A percentile compares a stretch with the other conserved stretches of the same genome.
phyloP scores from a whole-genome alignment of 2,888 invertebrate genomes.

The Crossocerus cetratus region DNA sequence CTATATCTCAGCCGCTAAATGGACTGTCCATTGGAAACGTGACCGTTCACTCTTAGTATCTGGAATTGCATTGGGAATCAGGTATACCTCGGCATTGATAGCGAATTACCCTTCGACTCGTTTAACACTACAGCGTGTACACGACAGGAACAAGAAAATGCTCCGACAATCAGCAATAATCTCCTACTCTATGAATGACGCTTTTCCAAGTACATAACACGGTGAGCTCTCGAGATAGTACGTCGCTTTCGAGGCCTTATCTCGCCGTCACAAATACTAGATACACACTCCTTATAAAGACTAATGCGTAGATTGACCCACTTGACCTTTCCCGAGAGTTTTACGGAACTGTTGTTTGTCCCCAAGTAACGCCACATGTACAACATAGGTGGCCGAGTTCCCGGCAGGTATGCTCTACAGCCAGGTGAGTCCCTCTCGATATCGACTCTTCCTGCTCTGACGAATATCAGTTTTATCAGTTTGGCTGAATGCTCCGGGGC shows the following conservation, averaged over 20 bases:
- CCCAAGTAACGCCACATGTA: no score
- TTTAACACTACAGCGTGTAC: neutral
- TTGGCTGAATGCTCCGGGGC: no score
- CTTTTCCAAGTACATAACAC: slow-evolving; percentile 28
- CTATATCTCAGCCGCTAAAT: neutral
- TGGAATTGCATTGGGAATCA: neutral
- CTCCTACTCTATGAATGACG: slow-evolving; percentile 18
- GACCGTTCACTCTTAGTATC: no score
- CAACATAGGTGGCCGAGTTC: no score
- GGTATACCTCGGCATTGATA: neutral
- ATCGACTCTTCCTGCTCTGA: no score
- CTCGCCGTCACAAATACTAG: slow-evolving; percentile 31
- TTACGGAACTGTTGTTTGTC: slow-evolving; percentile 4
- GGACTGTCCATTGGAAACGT: no score
- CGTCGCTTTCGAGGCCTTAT: slow-evolving; percentile 34
- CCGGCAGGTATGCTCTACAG: no score
- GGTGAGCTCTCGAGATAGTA: slow-evolving; percentile 25
- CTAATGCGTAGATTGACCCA: slow-evolving; percentile 33
- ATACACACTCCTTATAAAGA: neutral
- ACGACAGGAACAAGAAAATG: neutral
- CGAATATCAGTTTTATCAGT: no score
- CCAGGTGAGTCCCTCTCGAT: no score
- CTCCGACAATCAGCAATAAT: neutral
- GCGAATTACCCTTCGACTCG: neutral
- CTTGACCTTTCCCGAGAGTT: slow-evolving; percentile 30